Evolutionary conservation across 2,888 invertebrate genomes (phyloP).

Genomic region (Linnaemya vulpina): DNA sequence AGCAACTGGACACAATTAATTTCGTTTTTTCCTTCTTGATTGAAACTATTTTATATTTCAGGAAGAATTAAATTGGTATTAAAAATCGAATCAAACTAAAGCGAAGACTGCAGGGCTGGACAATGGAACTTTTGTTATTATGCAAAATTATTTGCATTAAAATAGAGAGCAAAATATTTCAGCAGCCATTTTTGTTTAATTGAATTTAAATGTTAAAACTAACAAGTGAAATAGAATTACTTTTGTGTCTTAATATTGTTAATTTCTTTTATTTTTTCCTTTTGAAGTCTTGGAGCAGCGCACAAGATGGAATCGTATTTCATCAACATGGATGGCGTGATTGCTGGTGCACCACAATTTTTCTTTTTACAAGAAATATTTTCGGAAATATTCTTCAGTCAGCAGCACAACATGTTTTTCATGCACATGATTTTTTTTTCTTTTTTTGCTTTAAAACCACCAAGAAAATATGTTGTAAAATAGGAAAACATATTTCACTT

Average conservation of each 20-base stretch:
- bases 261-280: background rate
- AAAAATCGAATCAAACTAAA: no score
- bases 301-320: background rate
- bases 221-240: conserved; percentile 4
- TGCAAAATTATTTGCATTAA: no score
- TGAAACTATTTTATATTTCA: no score
- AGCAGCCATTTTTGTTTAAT: background rate
- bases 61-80: no score
- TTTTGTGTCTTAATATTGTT: conserved; percentile 13
- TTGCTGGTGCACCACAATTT: background rate
- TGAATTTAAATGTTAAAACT: conserved; percentile 39
- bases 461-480: conserved; percentile 1
- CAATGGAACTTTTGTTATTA: no score
- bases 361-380: background rate
- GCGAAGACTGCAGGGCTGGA: no score
- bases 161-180: no score
- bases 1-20: no score
- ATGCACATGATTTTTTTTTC: background rate
- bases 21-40: no score
- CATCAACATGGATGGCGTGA: conserved; percentile 17
- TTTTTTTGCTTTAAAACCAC: background rate
- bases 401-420: conserved; percentile 16
- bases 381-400: conserved; percentile 15
- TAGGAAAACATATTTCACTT: background rate
- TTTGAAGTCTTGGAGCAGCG: background rate